A percentile compares a stretch with the other conserved stretches of the same genome.
Evolutionary conservation across 2,113 vertebrate genomes (phyloP).

Genomic region (Rhinogobius similis): DNA sequence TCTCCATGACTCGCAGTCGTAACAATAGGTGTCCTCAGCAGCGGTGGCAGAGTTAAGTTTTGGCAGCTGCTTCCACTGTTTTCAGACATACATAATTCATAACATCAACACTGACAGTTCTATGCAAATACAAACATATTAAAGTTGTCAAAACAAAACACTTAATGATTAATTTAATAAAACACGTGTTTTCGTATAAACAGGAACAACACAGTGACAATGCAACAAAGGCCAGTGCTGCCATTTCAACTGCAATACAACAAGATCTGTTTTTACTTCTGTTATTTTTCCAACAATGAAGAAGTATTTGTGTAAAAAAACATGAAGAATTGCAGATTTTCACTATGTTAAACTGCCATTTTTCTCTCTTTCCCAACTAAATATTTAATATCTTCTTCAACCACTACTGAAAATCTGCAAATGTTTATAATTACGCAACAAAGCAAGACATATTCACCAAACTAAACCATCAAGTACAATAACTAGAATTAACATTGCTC

Average conservation of each 20-base stretch:
- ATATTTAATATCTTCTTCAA: no score
- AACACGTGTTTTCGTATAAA: not conserved
- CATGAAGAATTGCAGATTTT: no score
- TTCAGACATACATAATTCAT: conserved; percentile 6
- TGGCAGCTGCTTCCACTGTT: conserved; percentile 9
- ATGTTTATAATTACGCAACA: no score
- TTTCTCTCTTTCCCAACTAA: no score
- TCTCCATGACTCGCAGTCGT: not conserved
- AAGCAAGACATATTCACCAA: not conserved
- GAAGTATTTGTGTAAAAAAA: no score
- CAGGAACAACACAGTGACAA: not conserved
- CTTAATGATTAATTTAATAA: conserved; percentile 2
- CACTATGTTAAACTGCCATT: no score
- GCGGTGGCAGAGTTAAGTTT: conserved; percentile 2
- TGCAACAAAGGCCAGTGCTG: not conserved
- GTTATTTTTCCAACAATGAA: no score
- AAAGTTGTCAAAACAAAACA: conserved; percentile 2
- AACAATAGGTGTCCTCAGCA: conserved; percentile 9
- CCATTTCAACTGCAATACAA: not conserved
- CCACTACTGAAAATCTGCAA: not conserved
- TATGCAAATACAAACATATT: not conserved
- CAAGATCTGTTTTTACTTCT: no score
- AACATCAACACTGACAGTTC: conserved; percentile 1
- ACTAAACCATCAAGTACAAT: not conserved
- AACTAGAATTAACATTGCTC: not conserved